Evolutionary conservation across 2,888 invertebrate genomes (phyloP).

Genomic region (Lochmaea capreae): DNA sequence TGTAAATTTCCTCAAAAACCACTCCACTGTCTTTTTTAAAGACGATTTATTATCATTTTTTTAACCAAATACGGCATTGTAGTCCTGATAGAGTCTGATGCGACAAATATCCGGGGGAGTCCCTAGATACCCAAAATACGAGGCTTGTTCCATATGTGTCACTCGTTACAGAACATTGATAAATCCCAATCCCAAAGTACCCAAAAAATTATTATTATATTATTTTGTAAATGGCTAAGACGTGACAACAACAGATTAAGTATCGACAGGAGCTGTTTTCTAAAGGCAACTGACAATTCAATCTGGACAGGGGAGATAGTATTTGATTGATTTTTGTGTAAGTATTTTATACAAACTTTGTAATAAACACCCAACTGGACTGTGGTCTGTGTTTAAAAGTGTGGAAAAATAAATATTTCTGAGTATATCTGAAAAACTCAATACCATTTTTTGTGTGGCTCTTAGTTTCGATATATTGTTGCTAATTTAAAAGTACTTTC

Average conservation of each 20-base stretch:
- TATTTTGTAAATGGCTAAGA: not conserved
- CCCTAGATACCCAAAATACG: not conserved
- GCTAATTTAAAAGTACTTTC: no score
- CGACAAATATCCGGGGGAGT: not conserved
- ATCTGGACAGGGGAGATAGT: not conserved
- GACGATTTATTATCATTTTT: not conserved
- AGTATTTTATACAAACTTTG: conserved; percentile 1
- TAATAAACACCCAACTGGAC: not conserved
- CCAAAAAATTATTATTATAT: conserved; percentile 1
- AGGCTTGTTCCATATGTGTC: not conserved
- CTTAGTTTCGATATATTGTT: no score
- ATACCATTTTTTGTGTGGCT: no score
- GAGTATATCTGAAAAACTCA: no score
- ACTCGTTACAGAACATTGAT: not conserved
- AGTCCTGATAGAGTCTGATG: not conserved
- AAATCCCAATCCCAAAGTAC: not conserved
- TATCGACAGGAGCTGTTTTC: not conserved
- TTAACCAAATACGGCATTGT: not conserved
- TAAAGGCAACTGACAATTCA: not conserved
- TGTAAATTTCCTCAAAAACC: not conserved
- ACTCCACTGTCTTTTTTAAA: not conserved
- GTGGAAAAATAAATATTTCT: no score
- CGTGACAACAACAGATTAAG: conserved; percentile 5
- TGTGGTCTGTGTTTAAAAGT: not conserved
- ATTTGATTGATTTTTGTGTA: not conserved